phyloP scores from a whole-genome alignment of 64 coral and sea anemone species.

The Actinia tenebrosa region DNA sequence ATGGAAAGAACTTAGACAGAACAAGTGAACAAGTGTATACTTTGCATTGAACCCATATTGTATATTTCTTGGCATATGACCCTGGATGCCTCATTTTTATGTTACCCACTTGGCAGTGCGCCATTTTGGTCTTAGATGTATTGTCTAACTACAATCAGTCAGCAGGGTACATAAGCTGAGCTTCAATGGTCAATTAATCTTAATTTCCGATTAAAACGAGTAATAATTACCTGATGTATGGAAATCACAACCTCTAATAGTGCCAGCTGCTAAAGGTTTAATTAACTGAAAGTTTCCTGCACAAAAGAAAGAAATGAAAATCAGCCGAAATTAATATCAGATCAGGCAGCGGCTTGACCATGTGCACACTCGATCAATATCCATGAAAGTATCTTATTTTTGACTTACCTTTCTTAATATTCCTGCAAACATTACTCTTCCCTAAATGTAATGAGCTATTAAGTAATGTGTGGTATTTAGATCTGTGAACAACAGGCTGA shows the following conservation, averaged over 20 bases:
- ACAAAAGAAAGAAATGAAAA: background rate
- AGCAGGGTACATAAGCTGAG: too few relatives aligned
- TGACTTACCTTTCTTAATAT: background rate
- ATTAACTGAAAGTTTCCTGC: background rate
- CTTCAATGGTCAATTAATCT: too few relatives aligned
- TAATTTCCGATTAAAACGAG: too few relatives aligned
- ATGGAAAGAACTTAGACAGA: too few relatives aligned
- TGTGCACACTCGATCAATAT: background rate
- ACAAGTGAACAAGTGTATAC: too few relatives aligned
- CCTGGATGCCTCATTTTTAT: too few relatives aligned
- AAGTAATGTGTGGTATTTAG: background rate
- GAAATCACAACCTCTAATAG: background rate
- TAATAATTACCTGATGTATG: background rate
- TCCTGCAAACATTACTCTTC: background rate
- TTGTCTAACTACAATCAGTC: too few relatives aligned
- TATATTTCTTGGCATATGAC: too few relatives aligned
- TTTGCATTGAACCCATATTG: too few relatives aligned
- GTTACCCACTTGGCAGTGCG: too few relatives aligned
- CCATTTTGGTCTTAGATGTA: too few relatives aligned
- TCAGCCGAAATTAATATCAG: background rate
- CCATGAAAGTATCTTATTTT: background rate
- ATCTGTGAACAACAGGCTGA: background rate
- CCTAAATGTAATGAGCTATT: background rate
- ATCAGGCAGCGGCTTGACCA: background rate
- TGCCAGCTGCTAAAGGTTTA: background rate